Evolutionary conservation across 2,113 vertebrate genomes (phyloP), one percentile per base, ranked within the genome.

Genomic region (Chaetura pelagica): DNA sequence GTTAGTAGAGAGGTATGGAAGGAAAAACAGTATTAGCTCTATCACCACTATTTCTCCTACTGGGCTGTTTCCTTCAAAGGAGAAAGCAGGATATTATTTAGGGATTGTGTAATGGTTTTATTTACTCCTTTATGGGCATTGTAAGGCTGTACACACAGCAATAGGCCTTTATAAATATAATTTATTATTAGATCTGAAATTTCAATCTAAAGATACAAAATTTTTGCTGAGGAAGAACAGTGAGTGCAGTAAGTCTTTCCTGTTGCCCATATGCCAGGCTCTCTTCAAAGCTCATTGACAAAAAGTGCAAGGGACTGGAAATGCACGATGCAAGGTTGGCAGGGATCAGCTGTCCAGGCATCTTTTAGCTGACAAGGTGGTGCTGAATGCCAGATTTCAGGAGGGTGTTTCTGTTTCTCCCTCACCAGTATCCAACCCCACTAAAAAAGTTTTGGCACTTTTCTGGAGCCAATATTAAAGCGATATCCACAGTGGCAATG

Each of bases 101-200:
- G 32, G 75, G 18, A 40, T 1, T 85, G 10, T 29, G 11, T 22
- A 82, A 85, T 15, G 40, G 38, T 67, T 92, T 92, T 67, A 74
- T 67, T 90, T 68, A 68, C 26, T 72, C 64, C 29, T 83, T 95
- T 75, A 84, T 26, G 74, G 46, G 38, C 72, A 59, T 67, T 0
- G 0, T 51, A 71, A 93, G 82, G 57, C 38, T 78, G 17, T 30
- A 42, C 44, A 16, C 54, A 54, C 24, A 85, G 67, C 58, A 67
- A 73, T 0, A 54, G 17, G 38, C 49, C 22, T 84, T 75, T 40
- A 63, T 21, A 71, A 14, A 20, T 24, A 51, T 21, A 49, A 76
- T 89, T 95, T 84, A 78, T 67, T 61, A 57, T 30, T 49, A 79
- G n/a, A 78, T 32, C 40, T 34, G 69, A 48, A 93, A 82, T 81